phyloP scores from a whole-genome alignment of 92 coral and sea anemone genomes.

The Diadumene lineata region DNA sequence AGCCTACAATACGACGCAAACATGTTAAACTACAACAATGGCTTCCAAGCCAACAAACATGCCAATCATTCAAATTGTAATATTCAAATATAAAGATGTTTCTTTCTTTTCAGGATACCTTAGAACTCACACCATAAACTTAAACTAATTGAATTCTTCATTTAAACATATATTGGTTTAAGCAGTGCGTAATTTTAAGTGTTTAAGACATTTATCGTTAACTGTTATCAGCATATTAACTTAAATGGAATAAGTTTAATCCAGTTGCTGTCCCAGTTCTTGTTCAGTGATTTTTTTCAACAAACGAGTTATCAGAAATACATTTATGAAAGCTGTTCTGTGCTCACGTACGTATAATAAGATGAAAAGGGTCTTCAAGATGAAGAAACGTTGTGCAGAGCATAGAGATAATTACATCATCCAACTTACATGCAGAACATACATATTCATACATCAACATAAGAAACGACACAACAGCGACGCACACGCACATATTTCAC shows the following conservation, averaged over 20 bases:
- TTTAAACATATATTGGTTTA: conserved; percentile 13
- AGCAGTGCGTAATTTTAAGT: conserved; percentile 26
- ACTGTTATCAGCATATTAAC: not conserved
- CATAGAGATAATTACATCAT: not conserved
- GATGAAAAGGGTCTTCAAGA: not conserved
- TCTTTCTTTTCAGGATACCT: not conserved
- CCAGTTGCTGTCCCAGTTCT: conserved; percentile 39
- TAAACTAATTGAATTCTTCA: not conserved
- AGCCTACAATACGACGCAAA: conserved; percentile 68
- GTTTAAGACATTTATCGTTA: conserved; percentile 21
- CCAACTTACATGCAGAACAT: not conserved
- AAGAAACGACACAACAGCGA: not conserved
- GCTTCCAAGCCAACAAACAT: conserved; percentile 2
- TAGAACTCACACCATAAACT: not conserved
- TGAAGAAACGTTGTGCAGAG: not conserved
- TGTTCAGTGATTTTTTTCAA: not conserved
- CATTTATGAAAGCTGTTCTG: not conserved
- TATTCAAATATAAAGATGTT: not conserved
- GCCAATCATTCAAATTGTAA: conserved; percentile 26
- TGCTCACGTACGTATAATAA: not conserved
- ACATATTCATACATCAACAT: not conserved
- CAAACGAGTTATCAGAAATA: not conserved
- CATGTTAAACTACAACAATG: conserved; percentile 10
- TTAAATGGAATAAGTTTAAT: not conserved
- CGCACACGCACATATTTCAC: not conserved